Evolutionary conservation across 2,888 invertebrate genomes (phyloP).

Genomic region (Allygus modestus): DNA sequence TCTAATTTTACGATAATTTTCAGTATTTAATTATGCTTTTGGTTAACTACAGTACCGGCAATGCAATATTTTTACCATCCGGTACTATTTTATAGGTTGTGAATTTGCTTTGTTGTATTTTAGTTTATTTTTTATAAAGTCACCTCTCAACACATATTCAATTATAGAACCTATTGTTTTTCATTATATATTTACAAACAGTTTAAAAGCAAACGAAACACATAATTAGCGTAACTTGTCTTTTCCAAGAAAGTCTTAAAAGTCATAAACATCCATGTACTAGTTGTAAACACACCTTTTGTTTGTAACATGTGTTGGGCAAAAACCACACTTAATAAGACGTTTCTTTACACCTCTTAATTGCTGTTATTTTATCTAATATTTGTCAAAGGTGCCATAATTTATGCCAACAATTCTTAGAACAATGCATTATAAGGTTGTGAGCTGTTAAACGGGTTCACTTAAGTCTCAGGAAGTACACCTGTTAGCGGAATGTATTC

Average conservation of each 20-base stretch:
- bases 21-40: background rate
- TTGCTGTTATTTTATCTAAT: background rate
- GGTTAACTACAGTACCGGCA: background rate
- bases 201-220: too few species aligned
- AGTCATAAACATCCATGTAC: too few species aligned
- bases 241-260: too few species aligned
- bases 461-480: background rate
- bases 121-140: background rate
- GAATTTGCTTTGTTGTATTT: background rate
- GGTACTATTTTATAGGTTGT: background rate
- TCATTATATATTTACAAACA: too few species aligned
- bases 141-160: too few species aligned
- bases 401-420: background rate
- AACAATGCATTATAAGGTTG: constrained; percentile 9
- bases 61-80: background rate
- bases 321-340: background rate
- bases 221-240: too few species aligned
- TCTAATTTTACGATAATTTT: background rate
- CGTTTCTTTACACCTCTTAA: background rate
- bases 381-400: constrained; percentile 32
- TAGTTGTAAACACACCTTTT: too few species aligned
- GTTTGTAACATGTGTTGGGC: too few species aligned
- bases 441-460: background rate
- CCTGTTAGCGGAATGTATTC: background rate
- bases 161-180: too few species aligned